Evolutionary conservation across 1,140 invertebrate genomes (phyloP), one percentile per base, ranked within the genome.

Genomic region (Lordiphosa clarofinis): DNA sequence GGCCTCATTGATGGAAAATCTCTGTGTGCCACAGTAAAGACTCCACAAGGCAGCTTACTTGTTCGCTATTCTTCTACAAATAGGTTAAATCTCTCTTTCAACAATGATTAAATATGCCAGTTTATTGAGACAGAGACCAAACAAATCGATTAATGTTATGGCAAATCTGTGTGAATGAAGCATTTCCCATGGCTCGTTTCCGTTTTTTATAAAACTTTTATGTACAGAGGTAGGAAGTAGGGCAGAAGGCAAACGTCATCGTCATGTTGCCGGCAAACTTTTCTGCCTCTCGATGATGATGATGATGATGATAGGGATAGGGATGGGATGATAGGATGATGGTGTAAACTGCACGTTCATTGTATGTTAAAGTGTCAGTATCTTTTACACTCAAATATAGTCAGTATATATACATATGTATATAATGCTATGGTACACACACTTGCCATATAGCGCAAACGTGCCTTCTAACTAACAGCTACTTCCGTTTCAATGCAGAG

Each of bases 1-100:
- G 38, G 50, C 57, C 72, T 60, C 76, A 81, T 81, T 81, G 75
- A 81, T 81, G 76, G 82, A 81, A 75, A 67, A 81, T 75, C 71
- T 52, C 15, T 15, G 15, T 15, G 15, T 15, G 54, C 40, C 58
- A 61, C 73, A 73, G 68, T 78, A 44, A 71, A 82, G 50, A 54
- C 79, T n/a, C n/a, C n/a, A n/a, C n/a, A n/a, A n/a, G n/a, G n/a
- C n/a, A n/a, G n/a, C n/a, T n/a, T n/a, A n/a, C n/a, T n/a, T n/a
- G n/a, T n/a, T n/a, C 75, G 15, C 15, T 15, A 56, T 49, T 37
- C 43, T 54, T 44, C 64, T 65, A 66, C 66, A 57, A 46, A 42
- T 64, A 39, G 59, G 39, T 52, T 65, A 65, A 63, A 33, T 6
- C 43, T 8, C 12, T 12, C 12, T 47, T 9, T 35, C 44, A 13